phyloP scores from a whole-genome alignment of 1,140 invertebrate species.

The Triops longicaudatus region DNA sequence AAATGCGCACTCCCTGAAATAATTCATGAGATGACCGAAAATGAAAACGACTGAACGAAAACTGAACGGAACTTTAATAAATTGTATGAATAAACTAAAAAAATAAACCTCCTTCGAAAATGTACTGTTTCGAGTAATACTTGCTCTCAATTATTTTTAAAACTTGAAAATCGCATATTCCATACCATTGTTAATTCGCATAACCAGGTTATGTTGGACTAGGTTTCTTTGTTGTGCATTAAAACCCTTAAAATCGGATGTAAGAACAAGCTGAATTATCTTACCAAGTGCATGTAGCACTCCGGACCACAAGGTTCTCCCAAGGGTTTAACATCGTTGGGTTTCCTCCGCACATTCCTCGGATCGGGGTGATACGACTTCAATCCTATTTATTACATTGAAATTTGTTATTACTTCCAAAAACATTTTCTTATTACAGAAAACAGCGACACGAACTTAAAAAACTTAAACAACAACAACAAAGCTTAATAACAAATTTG shows the following conservation, averaged over 20 bases:
- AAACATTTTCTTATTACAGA: too few species aligned
- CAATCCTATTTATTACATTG: slow-evolving; percentile 43
- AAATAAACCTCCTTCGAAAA: neutral
- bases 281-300: slow-evolving; percentile 82
- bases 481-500: neutral
- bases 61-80: neutral
- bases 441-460: neutral
- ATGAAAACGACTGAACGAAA: too few species aligned
- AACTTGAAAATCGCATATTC: too few species aligned
- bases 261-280: slow-evolving; percentile 25
- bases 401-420: too few species aligned
- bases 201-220: too few species aligned
- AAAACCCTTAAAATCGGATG: too few species aligned
- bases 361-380: slow-evolving; percentile 86
- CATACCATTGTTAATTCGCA: too few species aligned
- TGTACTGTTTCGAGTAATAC: too few species aligned
- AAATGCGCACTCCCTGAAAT: too few species aligned
- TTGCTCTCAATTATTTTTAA: too few species aligned
- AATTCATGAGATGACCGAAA: too few species aligned
- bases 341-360: slow-evolving; percentile 77
- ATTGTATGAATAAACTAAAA: neutral
- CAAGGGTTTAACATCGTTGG: slow-evolving; percentile 78
- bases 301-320: slow-evolving; percentile 73
- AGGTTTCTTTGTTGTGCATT: too few species aligned
- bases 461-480: neutral